phyloP scores from a whole-genome alignment of 2,888 invertebrate species.

The Nesidiocoris tenuis region DNA sequence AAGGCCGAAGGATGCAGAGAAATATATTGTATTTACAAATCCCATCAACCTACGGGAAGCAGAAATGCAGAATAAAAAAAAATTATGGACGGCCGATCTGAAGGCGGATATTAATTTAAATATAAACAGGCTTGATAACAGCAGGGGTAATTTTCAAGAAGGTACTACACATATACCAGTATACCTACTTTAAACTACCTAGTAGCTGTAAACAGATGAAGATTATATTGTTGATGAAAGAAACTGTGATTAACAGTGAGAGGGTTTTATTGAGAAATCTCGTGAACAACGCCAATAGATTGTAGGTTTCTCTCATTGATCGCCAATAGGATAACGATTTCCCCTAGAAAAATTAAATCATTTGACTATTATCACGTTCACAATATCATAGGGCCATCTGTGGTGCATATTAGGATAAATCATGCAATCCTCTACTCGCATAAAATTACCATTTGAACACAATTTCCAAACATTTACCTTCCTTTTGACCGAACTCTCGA shows the following conservation, averaged over 20 bases:
- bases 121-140: no score
- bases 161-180: no score
- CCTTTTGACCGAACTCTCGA: conserved; percentile 56
- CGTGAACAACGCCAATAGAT: conserved; percentile 51
- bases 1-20: conserved; percentile 66
- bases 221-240: conserved; percentile 52
- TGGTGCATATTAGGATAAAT: no score
- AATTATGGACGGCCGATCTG: no score
- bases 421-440: no score
- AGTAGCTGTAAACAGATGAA: conserved; percentile 52
- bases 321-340: conserved; percentile 51
- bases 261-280: conserved; percentile 51
- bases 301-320: conserved; percentile 51
- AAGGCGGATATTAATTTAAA: no score
- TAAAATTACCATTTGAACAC: no score
- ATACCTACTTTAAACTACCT: conserved; percentile 50
- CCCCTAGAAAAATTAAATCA: conserved; percentile 49
- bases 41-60: not conserved
- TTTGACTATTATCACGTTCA: no score
- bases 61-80: no score
- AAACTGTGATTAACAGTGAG: conserved; percentile 51
- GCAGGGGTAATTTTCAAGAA: no score
- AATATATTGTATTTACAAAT: conserved; percentile 57
- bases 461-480: no score
- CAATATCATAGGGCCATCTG: no score